These are phyloP conservation scores for Flabesymbios commensalis DNA, from an alignment of 2,888 invertebrate species.

Conservation along the genomic window DNA sequence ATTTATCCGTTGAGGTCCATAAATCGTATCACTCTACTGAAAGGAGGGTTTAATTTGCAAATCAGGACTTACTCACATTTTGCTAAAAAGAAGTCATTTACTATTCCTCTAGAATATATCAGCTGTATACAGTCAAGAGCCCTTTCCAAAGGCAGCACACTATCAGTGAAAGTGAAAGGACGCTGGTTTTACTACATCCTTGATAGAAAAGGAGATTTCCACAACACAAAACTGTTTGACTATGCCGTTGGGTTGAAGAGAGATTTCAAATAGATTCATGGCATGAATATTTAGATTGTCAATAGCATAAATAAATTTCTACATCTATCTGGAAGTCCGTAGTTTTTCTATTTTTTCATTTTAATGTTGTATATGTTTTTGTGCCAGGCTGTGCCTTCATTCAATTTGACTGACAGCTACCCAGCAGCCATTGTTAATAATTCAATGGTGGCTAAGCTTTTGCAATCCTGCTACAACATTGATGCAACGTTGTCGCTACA, in stretches of 20 bases:
- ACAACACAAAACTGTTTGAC: neutral
- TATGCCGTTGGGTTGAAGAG: neutral
- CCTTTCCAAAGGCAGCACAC: neutral
- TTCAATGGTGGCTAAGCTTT: too few species aligned
- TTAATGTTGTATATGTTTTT: neutral
- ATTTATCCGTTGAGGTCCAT: neutral
- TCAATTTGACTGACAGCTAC: neutral
- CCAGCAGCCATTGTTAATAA: neutral
- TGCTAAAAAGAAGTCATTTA: neutral
- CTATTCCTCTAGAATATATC: neutral
- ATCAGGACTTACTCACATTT: neutral
- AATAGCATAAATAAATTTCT: too few species aligned
- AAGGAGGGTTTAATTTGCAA: neutral
- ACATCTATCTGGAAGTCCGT: too few species aligned
- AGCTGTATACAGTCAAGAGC: neutral
- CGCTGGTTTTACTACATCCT: neutral
- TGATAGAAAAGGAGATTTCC: neutral
- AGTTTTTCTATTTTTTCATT: too few species aligned
- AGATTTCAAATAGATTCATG: neutral
- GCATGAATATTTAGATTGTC: neutral
- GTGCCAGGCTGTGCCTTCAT: too few species aligned
- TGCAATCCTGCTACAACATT: too few species aligned
- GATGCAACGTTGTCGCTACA: too few species aligned
- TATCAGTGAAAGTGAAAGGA: neutral
- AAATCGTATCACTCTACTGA: neutral